A percentile compares a stretch with the other conserved stretches of the same genome.
Conservation (phyloP, 2,888 invertebrate species). For the Watsonalla binaria region DNA sequence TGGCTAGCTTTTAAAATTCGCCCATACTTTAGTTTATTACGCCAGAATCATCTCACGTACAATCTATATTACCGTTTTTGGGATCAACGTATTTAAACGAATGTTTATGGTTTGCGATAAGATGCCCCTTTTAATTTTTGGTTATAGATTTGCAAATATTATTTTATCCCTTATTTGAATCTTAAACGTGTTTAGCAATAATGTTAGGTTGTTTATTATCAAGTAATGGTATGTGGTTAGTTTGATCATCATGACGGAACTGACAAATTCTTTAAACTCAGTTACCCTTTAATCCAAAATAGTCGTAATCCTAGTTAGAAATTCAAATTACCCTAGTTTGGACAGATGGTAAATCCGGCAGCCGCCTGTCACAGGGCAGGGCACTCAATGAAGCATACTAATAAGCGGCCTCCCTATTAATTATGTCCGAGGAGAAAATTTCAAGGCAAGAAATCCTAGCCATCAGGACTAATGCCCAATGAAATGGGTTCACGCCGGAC, state of each 20-base stretch:
- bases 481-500: slow-evolving; percentile 70
- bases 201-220: too few species aligned
- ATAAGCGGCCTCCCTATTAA: slow-evolving; percentile 63
- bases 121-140: slow-evolving; percentile 26
- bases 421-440: slow-evolving; percentile 72
- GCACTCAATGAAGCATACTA: slow-evolving; percentile 58
- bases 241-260: too few species aligned
- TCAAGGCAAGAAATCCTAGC: slow-evolving; percentile 72
- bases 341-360: slow-evolving; percentile 41
- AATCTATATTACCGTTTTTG: slow-evolving; percentile 66
- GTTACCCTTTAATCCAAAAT: too few species aligned
- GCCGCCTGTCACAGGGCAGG: slow-evolving; percentile 37
- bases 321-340: slow-evolving; percentile 8
- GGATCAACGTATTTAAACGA: slow-evolving; percentile 34
- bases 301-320: neutral
- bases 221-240: too few species aligned
- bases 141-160: too few species aligned
- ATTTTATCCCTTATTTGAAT: too few species aligned
- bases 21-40: slow-evolving; percentile 56
- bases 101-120: slow-evolving; percentile 47
- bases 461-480: slow-evolving; percentile 70
- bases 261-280: too few species aligned
- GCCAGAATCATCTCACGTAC: slow-evolving; percentile 66
- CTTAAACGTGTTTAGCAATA: too few species aligned
- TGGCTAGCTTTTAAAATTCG: slow-evolving; percentile 52